Base-by-base conservation (phyloP, 2,888 invertebrate genomes). In the Agrypnus murinus region DNA sequence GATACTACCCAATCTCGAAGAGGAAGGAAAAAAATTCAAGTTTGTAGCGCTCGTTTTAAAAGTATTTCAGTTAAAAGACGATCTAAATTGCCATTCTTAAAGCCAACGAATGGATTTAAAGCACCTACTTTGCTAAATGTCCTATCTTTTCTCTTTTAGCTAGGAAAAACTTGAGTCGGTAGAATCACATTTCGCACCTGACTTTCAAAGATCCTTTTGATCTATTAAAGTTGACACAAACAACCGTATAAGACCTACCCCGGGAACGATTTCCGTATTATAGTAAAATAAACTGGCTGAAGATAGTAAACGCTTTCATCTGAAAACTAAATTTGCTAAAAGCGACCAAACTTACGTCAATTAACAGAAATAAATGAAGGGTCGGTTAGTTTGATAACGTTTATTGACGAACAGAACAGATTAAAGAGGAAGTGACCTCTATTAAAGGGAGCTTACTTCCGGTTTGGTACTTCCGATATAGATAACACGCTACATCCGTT, bases 401-500 rank as follows among this genome's bases (percentile, higher is more conserved):
- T 71, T 66, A 71, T 71, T 71, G 71, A 71, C 65, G 71, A 71
- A 71, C 65, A 75, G 73, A 75, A 71, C 66, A 67, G 71, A 69
- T 71, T 75, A 69, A 69, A 71, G 62, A 63, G 75, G 75, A 75
- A 73, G 71, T 73, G 73, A 75, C 75, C 73, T 75, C 73, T 65
- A 75, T 75, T 72, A 73, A 65, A 63, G 69, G 71, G 60, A 67
- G 65, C 58, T 71, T 66, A 55, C 66, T 67, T 71, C 71, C 71
- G 66, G 71, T 63, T 66, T 66, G 58, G 57, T 66, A 63, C 66
- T 66, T 71, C 71, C 71, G 66, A 66, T 58, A 58, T 53, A 71
- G 71, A 71, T 71, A 71, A 71, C 70, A 70, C 62, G 25, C 55
- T 65, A 62, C 58, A 70, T 65, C 65, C 60, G 53, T 70, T 65